phyloP scores from a whole-genome alignment of 2,888 invertebrate genomes.

The Perizoma flavofasciatum region DNA sequence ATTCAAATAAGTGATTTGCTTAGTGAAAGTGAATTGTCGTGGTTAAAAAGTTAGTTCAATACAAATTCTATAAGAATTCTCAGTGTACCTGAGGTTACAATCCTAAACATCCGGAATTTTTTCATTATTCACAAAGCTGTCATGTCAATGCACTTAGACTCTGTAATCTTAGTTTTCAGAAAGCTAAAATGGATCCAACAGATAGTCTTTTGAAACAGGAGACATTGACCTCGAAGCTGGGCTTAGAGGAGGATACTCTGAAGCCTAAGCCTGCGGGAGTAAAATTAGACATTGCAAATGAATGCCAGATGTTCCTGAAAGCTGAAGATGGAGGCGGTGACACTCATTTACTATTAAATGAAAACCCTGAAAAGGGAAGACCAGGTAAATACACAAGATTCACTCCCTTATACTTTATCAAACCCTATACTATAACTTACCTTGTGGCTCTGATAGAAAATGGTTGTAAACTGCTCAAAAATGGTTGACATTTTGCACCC shows the following conservation, averaged over 20 bases:
- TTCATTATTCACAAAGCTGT: constrained; percentile 8
- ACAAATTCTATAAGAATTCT: too few relatives aligned
- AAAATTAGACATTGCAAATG: constrained; percentile 71
- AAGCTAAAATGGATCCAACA: constrained; percentile 61
- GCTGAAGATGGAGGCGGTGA: constrained; percentile 78
- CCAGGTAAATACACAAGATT: constrained; percentile 45
- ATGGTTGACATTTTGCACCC: too few relatives aligned
- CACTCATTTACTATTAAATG: constrained; percentile 53
- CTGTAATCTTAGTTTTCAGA: constrained; percentile 8
- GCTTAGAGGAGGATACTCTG: constrained; percentile 52
- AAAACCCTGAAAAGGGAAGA: constrained; percentile 43
- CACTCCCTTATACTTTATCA: neutral
- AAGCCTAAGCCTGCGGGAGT: constrained; percentile 55
- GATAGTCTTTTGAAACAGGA: constrained; percentile 53
- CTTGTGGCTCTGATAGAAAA: too few relatives aligned
- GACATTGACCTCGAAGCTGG: constrained; percentile 39
- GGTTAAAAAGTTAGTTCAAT: too few relatives aligned
- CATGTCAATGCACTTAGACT: neutral
- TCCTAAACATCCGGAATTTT: too few relatives aligned
- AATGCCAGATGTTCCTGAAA: constrained; percentile 72
- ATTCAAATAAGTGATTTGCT: too few relatives aligned
- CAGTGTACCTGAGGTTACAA: too few relatives aligned
- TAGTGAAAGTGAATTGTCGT: too few relatives aligned
- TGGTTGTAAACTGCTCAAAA: too few relatives aligned
- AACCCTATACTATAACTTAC: too few relatives aligned